These are phyloP conservation scores for Trissolcus japonicus DNA, from an alignment of 2,888 invertebrate species.

Conservation along the genomic window DNA sequence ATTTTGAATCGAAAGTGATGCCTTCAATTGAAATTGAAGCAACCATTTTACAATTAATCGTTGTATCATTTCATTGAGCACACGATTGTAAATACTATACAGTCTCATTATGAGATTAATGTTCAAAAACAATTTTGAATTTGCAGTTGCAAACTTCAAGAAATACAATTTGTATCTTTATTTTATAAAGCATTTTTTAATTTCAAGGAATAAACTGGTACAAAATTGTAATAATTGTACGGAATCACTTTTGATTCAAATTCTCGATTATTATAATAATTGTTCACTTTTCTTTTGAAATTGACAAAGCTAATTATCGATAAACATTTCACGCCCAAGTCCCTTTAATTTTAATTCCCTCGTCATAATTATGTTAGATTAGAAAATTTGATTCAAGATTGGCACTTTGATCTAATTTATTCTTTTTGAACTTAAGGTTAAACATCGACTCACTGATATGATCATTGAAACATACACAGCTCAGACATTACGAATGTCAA, in stretches of 20 bases:
- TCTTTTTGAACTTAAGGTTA: neutral
- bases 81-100: conserved; percentile 1
- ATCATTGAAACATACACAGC: neutral
- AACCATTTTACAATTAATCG: conserved; percentile 19
- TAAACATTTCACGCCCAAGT: conserved; percentile 12
- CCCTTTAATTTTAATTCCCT: conserved; percentile 10
- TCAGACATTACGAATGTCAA: neutral
- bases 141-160: neutral
- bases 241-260: conserved; percentile 52
- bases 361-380: neutral
- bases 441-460: neutral
- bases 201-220: neutral
- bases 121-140: neutral
- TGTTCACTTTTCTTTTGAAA: conserved; percentile 40
- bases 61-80: conserved; percentile 30
- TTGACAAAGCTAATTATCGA: conserved; percentile 39
- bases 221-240: conserved; percentile 13
- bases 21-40: conserved; percentile 12
- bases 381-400: conserved; percentile 46
- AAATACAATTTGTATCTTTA: no score
- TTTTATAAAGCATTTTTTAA: no score
- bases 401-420: conserved; percentile 48
- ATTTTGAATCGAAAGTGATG: conserved; percentile 50
- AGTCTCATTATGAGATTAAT: neutral
- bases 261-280: conserved; percentile 17